Evolutionary conservation across 2,888 invertebrate genomes (phyloP).

Genomic region (Heliconius ismenius): DNA sequence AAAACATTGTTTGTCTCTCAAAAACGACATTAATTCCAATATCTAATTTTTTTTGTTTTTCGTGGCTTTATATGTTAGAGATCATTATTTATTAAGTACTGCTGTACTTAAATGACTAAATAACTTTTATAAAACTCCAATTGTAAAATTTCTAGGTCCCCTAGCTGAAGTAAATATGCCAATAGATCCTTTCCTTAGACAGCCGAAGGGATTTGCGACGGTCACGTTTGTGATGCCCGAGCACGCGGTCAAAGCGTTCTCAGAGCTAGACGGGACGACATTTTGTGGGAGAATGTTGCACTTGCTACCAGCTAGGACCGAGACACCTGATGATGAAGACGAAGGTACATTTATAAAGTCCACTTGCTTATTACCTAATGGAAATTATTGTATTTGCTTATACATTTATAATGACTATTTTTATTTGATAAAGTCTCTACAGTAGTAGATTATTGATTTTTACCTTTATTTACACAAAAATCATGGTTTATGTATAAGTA

Average conservation of each 20-base stretch:
- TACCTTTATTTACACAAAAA: no score
- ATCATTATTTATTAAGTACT: background rate
- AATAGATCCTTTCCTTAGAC: conserved; percentile 89
- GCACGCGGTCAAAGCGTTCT: conserved; percentile 94
- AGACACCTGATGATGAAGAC: conserved; percentile 73
- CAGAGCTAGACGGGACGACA: conserved; percentile 93
- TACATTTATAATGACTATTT: no score
- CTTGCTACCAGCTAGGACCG: conserved; percentile 92
- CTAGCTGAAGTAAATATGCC: conserved; percentile 94
- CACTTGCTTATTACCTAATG: no score
- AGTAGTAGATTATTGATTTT: no score
- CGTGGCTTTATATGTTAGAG: background rate
- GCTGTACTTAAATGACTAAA: background rate
- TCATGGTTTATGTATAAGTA: no score
- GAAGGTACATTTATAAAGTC: conserved; percentile 57
- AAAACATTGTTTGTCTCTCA: no score
- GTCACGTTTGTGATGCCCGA: conserved; percentile 97
- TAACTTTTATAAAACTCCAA: background rate
- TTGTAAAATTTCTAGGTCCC: conserved; percentile 82
- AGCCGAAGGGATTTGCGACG: conserved; percentile 95
- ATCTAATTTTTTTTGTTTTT: no score
- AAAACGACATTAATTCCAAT: no score
- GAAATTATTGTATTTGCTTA: no score
- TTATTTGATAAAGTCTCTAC: no score
- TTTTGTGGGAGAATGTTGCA: conserved; percentile 97